phyloP scores from a whole-genome alignment of 2,113 vertebrate species.

The Leptobrachium ailaonicum region DNA sequence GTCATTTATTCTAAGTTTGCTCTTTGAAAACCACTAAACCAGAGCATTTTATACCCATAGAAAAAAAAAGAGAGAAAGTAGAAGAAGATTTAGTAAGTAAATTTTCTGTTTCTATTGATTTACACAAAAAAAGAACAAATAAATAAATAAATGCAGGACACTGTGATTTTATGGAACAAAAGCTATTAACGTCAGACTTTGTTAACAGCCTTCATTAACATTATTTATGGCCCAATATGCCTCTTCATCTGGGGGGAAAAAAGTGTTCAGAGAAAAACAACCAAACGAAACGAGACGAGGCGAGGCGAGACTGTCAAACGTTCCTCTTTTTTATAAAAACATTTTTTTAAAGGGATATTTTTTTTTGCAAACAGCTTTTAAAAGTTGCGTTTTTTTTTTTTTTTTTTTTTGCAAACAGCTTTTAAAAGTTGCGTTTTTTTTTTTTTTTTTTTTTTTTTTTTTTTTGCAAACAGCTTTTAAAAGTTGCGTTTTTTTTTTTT shows the following conservation, averaged over 20 bases:
- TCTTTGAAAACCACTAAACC: background rate
- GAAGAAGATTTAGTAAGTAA: slow-evolving; percentile 46
- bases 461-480: too few relatives aligned
- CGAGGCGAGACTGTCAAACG: background rate
- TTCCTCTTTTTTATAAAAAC: background rate
- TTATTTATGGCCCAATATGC: slow-evolving; percentile 40
- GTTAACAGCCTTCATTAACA: slow-evolving; percentile 24
- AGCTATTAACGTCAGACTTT: slow-evolving; percentile 3
- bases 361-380: too few relatives aligned
- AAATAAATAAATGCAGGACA: slow-evolving; percentile 8
- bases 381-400: too few relatives aligned
- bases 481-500: too few relatives aligned
- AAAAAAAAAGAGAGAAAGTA: background rate
- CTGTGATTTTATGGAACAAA: background rate
- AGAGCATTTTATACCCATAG: slow-evolving; percentile 4
- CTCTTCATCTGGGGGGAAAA: background rate
- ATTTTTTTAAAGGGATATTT: background rate
- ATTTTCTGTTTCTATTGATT: background rate
- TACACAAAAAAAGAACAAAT: background rate
- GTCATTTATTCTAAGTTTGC: too few relatives aligned
- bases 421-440: too few relatives aligned
- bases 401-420: too few relatives aligned
- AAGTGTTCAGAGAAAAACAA: background rate
- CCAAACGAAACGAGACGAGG: background rate
- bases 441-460: too few relatives aligned